Percentiles rank a stretch among this genome's conserved stretches.
Conservation (phyloP, 2,888 invertebrate genomes). For the Spisula subtruncata region DNA sequence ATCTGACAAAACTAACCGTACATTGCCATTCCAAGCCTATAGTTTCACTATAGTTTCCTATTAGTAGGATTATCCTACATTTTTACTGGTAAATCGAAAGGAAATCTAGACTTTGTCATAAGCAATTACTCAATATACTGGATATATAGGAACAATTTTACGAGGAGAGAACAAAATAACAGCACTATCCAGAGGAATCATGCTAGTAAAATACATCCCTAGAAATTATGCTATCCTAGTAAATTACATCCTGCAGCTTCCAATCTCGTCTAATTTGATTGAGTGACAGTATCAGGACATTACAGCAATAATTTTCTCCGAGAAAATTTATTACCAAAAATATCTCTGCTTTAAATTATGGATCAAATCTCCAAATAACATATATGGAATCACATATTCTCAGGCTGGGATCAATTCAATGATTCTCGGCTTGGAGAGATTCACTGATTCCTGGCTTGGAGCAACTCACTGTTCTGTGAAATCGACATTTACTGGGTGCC, state of each 20-base stretch:
- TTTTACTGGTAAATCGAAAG: neutral
- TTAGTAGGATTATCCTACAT: too few species aligned
- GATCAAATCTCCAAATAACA: neutral
- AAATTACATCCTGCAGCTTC: neutral
- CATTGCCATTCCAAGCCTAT: neutral
- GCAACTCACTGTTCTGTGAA: slow-evolving; percentile 2
- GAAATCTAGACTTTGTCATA: neutral
- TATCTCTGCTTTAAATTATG: neutral
- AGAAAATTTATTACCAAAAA: neutral
- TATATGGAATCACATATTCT: neutral
- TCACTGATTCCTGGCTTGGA: too few species aligned
- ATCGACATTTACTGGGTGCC: neutral
- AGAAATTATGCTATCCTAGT: too few species aligned
- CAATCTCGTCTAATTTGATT: neutral
- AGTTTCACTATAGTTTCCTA: neutral
- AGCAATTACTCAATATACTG: slow-evolving; percentile 16
- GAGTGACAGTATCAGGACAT: slow-evolving; percentile 3
- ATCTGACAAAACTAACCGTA: neutral
- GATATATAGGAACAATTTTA: neutral
- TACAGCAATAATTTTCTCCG: neutral
- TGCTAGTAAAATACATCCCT: too few species aligned
- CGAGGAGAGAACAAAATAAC: neutral
- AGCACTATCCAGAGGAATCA: neutral
- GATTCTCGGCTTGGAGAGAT: too few species aligned
- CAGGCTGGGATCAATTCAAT: neutral